A percentile compares a stretch with the other conserved stretches of the same genome.
Conservation (phyloP, 2,113 vertebrate genomes). For the Phalacrocorax carbo region DNA sequence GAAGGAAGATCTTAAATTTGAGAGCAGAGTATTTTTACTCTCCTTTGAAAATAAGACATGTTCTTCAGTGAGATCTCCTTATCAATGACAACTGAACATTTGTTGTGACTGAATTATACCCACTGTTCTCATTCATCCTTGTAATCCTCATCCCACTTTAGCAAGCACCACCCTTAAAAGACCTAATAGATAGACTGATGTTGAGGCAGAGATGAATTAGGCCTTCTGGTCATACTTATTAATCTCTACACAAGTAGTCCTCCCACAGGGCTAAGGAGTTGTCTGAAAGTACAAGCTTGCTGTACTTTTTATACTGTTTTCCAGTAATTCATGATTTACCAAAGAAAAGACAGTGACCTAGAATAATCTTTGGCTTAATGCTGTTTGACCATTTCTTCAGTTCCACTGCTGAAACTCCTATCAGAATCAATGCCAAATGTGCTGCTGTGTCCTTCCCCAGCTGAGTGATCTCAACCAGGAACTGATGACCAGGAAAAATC, state of each 20-base stretch:
- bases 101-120: background rate
- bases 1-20: background rate
- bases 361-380: background rate
- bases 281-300: background rate
- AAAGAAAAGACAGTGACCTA: background rate
- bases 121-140: background rate
- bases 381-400: background rate
- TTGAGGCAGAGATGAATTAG: background rate
- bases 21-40: background rate
- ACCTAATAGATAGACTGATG: background rate
- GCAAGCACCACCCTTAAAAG: background rate
- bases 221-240: background rate
- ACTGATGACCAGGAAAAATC: background rate
- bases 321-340: background rate
- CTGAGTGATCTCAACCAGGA: background rate
- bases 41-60: background rate
- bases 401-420: background rate
- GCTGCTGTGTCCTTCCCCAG: background rate
- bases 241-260: background rate
- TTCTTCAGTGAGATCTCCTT: background rate
- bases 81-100: background rate
- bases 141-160: background rate
- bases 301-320: background rate
- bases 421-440: background rate
- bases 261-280: background rate